A percentile compares a stretch with the other conserved stretches of the same genome.
Evolutionary conservation across 2,797 vertebrate species (phyloP).

Genomic region (Galagoides demidoff): DNA sequence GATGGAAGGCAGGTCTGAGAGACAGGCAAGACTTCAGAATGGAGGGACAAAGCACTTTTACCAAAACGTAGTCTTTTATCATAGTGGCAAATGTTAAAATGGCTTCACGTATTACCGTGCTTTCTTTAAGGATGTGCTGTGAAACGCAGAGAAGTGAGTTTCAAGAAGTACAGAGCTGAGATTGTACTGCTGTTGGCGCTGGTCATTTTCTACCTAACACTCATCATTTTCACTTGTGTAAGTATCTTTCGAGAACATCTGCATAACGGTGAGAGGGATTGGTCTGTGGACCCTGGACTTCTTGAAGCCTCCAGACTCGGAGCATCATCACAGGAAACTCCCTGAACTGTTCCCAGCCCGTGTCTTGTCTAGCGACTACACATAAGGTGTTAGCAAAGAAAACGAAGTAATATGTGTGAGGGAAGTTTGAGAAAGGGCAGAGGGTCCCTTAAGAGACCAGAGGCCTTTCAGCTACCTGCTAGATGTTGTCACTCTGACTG

Average conservation of each 20-base stretch:
- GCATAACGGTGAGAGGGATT: neutral
- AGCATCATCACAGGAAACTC: neutral
- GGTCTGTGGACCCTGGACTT: neutral
- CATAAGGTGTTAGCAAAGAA: neutral
- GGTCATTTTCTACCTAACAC: slow-evolving; percentile 87
- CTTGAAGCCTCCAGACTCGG: neutral
- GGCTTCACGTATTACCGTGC: neutral
- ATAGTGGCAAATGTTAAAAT: neutral
- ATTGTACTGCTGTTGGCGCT: slow-evolving; percentile 85
- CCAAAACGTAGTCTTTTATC: neutral
- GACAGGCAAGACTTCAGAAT: neutral
- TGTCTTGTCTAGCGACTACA: neutral
- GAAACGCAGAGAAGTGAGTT: slow-evolving; percentile 71
- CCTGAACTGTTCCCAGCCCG: neutral
- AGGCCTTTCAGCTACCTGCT: neutral
- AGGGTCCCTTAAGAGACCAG: neutral
- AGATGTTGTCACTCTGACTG: rapidly evolving
- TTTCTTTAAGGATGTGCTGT: slow-evolving; percentile 82
- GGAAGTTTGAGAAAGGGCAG: neutral
- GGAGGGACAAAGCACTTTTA: too few relatives aligned
- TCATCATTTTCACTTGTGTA: slow-evolving; percentile 89
- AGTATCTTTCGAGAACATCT: slow-evolving; percentile 76
- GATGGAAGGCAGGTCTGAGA: neutral
- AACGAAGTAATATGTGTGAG: neutral
- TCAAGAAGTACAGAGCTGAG: slow-evolving; percentile 85